Conservation (phyloP, 2,888 invertebrate species). For the Pammene aurita region DNA sequence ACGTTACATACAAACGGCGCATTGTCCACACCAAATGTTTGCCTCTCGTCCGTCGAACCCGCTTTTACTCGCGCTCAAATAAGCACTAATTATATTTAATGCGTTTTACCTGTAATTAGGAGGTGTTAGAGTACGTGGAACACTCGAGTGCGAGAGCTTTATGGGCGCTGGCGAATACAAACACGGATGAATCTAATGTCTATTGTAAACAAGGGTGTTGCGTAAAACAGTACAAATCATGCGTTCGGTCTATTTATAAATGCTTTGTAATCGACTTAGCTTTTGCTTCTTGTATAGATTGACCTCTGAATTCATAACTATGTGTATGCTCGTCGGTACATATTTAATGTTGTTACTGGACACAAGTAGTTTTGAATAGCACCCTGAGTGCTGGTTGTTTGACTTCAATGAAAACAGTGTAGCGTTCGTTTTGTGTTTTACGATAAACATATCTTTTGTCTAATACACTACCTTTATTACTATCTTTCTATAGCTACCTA, state of each 20-base stretch:
- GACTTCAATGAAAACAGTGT: no score
- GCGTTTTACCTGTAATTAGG: constrained; percentile 80
- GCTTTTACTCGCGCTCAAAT: constrained; percentile 73
- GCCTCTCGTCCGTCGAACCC: constrained; percentile 67
- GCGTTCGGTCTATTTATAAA: neutral
- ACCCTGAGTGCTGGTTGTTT: no score
- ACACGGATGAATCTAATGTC: constrained; percentile 65
- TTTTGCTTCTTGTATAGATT: neutral
- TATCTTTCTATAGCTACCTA: no score
- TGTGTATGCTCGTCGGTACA: no score
- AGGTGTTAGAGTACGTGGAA: constrained; percentile 77
- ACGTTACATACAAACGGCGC: constrained; percentile 29
- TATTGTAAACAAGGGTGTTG: constrained; percentile 62
- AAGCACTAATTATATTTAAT: constrained; percentile 78
- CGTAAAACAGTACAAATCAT: constrained; percentile 40
- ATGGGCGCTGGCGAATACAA: constrained; percentile 71
- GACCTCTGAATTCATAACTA: neutral
- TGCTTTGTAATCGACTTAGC: neutral
- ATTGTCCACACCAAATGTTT: constrained; percentile 35
- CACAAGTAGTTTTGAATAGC: no score
- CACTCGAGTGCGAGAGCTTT: constrained; percentile 68
- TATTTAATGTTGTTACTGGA: no score
- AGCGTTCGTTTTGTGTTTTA: no score
- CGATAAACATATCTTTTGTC: no score
- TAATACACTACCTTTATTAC: no score